phyloP scores from a whole-genome alignment of 2,797 vertebrate genomes.

The Enteromius paludinosus region DNA sequence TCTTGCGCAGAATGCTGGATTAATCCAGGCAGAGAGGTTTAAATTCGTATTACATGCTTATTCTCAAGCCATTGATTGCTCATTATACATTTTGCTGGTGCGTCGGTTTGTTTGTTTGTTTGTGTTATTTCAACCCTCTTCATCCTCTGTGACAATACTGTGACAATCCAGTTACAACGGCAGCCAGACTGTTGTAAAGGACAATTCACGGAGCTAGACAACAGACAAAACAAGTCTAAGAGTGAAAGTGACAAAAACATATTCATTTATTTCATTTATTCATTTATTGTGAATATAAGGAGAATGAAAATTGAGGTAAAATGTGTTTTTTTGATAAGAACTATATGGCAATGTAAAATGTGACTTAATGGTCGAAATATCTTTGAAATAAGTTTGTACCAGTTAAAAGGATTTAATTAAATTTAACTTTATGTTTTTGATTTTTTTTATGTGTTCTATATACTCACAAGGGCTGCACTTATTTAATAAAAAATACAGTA shows the following conservation, averaged over 20 bases:
- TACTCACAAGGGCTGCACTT: background rate
- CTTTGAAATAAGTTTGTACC: background rate
- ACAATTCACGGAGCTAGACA: slow-evolving; percentile 4
- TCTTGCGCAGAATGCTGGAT: slow-evolving; percentile 42
- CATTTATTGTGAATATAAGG: background rate
- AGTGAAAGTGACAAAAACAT: slow-evolving; percentile 10
- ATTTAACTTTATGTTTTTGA: background rate
- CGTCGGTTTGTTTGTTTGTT: slow-evolving; percentile 45
- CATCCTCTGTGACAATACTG: slow-evolving; percentile 51
- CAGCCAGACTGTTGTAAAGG: slow-evolving; percentile 50
- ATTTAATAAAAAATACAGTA: background rate
- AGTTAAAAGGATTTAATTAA: background rate
- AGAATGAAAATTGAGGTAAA: background rate
- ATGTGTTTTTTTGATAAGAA: background rate
- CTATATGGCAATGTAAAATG: background rate
- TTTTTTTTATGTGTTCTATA: background rate
- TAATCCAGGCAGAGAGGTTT: slow-evolving; percentile 33
- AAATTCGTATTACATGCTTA: slow-evolving; percentile 26
- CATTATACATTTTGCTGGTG: slow-evolving; percentile 41
- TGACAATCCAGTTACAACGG: slow-evolving; percentile 56
- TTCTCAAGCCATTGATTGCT: slow-evolving; percentile 46
- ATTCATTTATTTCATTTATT: slow-evolving; percentile 6
- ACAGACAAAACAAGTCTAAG: background rate
- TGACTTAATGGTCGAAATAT: background rate
- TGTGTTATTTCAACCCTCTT: slow-evolving; percentile 40